Evolutionary conservation across 2,797 vertebrate species (phyloP).

Genomic region (Erithacus rubecula): DNA sequence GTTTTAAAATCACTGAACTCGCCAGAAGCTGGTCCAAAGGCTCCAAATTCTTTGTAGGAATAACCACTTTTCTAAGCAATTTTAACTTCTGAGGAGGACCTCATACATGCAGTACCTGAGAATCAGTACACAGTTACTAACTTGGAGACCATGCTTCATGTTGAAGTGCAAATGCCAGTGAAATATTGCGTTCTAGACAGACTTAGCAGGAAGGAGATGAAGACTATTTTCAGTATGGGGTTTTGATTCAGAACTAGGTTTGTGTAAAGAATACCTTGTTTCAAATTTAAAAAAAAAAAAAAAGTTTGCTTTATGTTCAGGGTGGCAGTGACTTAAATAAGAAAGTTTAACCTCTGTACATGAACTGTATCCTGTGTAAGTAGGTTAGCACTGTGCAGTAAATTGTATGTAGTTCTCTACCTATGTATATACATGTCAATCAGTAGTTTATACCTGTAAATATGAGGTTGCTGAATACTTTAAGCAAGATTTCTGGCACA

Average conservation of each 20-base stretch:
- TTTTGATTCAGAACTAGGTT: conserved; percentile 28
- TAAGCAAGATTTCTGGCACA: not conserved
- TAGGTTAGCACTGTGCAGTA: not conserved
- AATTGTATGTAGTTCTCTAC: not conserved
- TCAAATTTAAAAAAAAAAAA: not conserved
- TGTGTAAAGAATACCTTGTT: not conserved
- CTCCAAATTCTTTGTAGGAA: not conserved
- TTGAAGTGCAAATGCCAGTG: conserved; percentile 39
- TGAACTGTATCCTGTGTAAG: conserved; percentile 3
- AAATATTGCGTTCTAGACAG: not conserved
- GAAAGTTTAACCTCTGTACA: not conserved
- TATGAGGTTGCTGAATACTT: not conserved
- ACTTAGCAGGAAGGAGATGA: not conserved
- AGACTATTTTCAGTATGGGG: not conserved
- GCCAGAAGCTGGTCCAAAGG: not conserved
- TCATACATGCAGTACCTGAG: not conserved
- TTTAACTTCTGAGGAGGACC: conserved; percentile 40
- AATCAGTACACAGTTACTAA: not conserved
- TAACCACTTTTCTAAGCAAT: not conserved
- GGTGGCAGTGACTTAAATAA: not conserved
- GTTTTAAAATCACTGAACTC: not conserved
- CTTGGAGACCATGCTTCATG: conserved; percentile 38
- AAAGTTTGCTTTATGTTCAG: not conserved
- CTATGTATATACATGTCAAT: not conserved
- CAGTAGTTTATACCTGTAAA: not conserved